Base-by-base conservation (phyloP, 2,888 invertebrate species). In the Mactromeris polynyma region DNA sequence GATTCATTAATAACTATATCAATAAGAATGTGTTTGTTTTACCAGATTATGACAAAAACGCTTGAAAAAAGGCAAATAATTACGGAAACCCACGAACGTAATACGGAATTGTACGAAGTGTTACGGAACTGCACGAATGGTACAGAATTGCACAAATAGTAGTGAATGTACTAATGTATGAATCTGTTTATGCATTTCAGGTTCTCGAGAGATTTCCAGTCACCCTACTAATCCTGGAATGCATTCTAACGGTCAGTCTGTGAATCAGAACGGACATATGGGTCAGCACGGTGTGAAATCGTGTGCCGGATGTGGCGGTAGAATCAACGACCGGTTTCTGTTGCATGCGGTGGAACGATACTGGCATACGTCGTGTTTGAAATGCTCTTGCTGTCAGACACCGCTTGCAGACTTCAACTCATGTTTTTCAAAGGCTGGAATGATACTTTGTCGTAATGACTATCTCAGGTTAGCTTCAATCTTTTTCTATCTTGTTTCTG, bases 291-390 rank as follows among this genome's bases (percentile, higher is more conserved):
- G 91, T 64, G 94, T 93, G n/a, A 94, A 94, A 86, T 94, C 98
- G 96, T 99, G 99, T 97, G 98, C 98, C 94, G 99, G 98, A 94
- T 99, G 99, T 97, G 98, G 98, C 95, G 98, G 95, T 31, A 98
- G 98, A 97, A 99, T 99, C 96, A 98, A 98, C 95, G 99, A 99
- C 97, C 97, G 99, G 97, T 99, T 98, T 97, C 98, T 99, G 94
- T 97, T 99, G 93, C 98, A 98, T 97, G 99, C 99, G 95, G 97
- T 99, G 97, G 99, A 99, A 97, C 97, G 98, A 97, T 99, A 98
- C 97, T 99, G 99, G 99, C 99, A 99, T 97, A 98, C 98, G 97
- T 98, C 98, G 95, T 99, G 99, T 97, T 98, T 99, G 96, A 99
- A 99, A 97, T 99, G 99, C 97, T 98, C 98, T 96, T 98, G 98